Evolutionary conservation across 1,140 invertebrate species (phyloP), one percentile per base, ranked within the genome.

Genomic region (Lasaia peninsularis): DNA sequence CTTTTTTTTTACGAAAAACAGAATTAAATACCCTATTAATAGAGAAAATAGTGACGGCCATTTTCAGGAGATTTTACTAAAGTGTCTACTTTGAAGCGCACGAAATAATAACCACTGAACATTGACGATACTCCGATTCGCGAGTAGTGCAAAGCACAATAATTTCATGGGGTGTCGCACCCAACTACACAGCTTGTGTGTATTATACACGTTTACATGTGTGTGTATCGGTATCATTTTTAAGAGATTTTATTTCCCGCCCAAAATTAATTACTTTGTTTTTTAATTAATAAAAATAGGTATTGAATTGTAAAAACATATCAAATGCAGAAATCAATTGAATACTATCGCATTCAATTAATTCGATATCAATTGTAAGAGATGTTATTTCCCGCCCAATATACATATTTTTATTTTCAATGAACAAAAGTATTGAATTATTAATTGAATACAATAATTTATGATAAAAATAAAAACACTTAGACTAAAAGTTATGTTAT

Each of bases 121-220:
- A 11, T 11, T 14, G 67, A 69, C 62, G 58, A 55, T 75, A 35
- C 12, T 49, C 58, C 60, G 52, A 44, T 60, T 44, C 58, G 21
- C 34, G 33, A 63, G 48, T 61, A 63, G 34, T 52, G 62, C 59
- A 63, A 56, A 63, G 67, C 67, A 73, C 67, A 75, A 75, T 78
- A 74, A 78, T 79, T 75, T 75, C 62, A 73, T 70, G 75, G 80
- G 80, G 78, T 79, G 80, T 77, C 72, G 72, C 78, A 79, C 74
- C 78, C 73, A 75, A 63, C 66, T 60, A 61, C 51, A 12, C 12
- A 21, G 21, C 20, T 21, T 10, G 40, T 28, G 35, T 28, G 28
- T 44, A 20, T 20, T 40, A 55, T 28, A 44, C 35, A 55, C 8
- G 28, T 50, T 53, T 62, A 3, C 56, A 60, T 64, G 48, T 65